These are phyloP conservation scores for Saccostrea echinata DNA, from an alignment of 1,140 invertebrate genomes.

Conservation along the genomic window DNA sequence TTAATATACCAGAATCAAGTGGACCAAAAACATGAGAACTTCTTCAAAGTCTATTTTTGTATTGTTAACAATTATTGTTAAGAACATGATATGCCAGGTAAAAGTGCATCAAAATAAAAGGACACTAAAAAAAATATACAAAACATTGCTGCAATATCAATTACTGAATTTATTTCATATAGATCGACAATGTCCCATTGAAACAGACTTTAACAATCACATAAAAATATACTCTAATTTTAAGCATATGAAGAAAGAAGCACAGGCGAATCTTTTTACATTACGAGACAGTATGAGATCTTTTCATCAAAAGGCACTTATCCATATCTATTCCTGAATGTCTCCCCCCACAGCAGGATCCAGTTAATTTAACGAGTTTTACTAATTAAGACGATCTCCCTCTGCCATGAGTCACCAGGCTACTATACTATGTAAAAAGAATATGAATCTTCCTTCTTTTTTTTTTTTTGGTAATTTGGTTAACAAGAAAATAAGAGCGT, in stretches of 20 bases:
- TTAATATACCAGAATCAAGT: too few relatives aligned
- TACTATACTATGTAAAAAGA: background rate
- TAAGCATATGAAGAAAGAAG: background rate
- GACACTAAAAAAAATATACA: too few relatives aligned
- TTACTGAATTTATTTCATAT: too few relatives aligned
- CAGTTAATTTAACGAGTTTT: constrained; percentile 10
- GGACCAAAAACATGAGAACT: too few relatives aligned
- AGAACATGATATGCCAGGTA: too few relatives aligned
- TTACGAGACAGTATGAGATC: constrained; percentile 19
- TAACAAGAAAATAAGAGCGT: constrained; percentile 30
- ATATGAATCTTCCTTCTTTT: background rate
- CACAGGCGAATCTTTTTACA: background rate
- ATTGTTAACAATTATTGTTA: too few relatives aligned
- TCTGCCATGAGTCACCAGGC: background rate
- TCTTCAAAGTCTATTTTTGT: too few relatives aligned
- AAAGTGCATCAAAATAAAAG: too few relatives aligned
- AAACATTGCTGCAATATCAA: too few relatives aligned
- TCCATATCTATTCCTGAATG: background rate
- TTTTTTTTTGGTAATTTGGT: constrained; percentile 39
- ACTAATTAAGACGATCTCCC: background rate
- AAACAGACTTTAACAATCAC: background rate
- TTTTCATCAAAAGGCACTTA: constrained; percentile 14
- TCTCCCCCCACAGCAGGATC: background rate
- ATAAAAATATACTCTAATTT: background rate
- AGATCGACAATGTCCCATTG: background rate